A percentile compares a stretch with the other conserved stretches of the same genome.
Evolutionary conservation across 2,888 invertebrate species (phyloP).

Genomic region (Tachystola acroxantha): DNA sequence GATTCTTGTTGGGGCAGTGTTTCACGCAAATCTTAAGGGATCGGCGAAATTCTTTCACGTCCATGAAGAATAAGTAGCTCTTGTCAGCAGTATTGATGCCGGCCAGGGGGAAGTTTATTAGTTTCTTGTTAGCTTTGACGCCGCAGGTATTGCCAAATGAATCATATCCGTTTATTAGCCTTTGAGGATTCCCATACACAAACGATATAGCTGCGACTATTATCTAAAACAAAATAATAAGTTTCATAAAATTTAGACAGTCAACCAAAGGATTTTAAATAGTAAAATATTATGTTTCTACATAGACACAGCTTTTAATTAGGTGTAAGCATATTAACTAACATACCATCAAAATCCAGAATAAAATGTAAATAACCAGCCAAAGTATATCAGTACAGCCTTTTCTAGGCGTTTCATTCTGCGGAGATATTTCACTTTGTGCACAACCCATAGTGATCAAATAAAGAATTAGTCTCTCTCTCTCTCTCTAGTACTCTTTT

Average conservation of each 20-base stretch:
- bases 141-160: constrained; percentile 98
- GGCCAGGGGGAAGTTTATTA: constrained; percentile 85
- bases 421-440: constrained; percentile 81
- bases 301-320: too few relatives aligned
- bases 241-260: too few relatives aligned
- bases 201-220: constrained; percentile 91
- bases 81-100: constrained; percentile 89
- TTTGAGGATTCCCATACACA: constrained; percentile 90
- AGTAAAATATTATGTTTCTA: too few relatives aligned
- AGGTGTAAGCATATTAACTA: too few relatives aligned
- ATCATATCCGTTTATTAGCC: constrained; percentile 94
- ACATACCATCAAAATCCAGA: constrained; percentile 92
- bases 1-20: constrained; percentile 85
- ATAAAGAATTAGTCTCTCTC: too few relatives aligned
- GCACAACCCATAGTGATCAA: constrained; percentile 79
- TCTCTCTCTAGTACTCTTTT: too few relatives aligned
- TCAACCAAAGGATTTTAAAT: too few relatives aligned
- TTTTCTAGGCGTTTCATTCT: constrained; percentile 79
- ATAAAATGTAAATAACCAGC: constrained; percentile 86
- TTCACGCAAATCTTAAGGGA: constrained; percentile 94
- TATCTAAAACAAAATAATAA: constrained; percentile 73
- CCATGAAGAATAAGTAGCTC: constrained; percentile 90
- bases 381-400: constrained; percentile 91
- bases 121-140: constrained; percentile 85
- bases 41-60: constrained; percentile 84